phyloP scores from a whole-genome alignment of 2,113 vertebrate genomes.

The Rhagologus leucostigma region DNA sequence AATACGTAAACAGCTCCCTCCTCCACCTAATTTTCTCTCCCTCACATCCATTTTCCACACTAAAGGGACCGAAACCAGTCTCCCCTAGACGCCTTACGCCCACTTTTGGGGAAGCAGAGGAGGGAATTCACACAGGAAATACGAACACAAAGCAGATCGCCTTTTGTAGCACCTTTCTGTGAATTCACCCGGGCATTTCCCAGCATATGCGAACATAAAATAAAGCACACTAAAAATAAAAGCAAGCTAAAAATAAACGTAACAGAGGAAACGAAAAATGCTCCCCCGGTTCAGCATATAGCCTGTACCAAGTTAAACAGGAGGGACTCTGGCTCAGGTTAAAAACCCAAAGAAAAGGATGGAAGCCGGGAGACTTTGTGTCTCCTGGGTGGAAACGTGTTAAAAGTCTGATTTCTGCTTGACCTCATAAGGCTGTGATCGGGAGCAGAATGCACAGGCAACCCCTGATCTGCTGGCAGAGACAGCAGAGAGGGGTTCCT shows the following conservation, averaged over 20 bases:
- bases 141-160: background rate
- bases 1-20: background rate
- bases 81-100: background rate
- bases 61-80: background rate
- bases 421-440: background rate
- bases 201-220: constrained; percentile 15
- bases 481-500: background rate
- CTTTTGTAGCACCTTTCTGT: constrained; percentile 38
- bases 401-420: background rate
- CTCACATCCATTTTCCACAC: background rate
- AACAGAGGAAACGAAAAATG: background rate
- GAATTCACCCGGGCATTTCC: constrained; percentile 19
- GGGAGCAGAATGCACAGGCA: background rate
- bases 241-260: background rate
- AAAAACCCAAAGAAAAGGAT: background rate
- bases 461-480: background rate
- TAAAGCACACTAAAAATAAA: constrained; percentile 34
- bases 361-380: background rate
- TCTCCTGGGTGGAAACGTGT: background rate
- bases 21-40: background rate
- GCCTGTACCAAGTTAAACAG: constrained; percentile 4
- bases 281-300: background rate
- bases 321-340: background rate
- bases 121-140: background rate
- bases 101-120: background rate